A percentile compares a stretch with the other conserved stretches of the same genome.
These are phyloP conservation scores for Cactoblastis cactorum DNA, from an alignment of 2,888 invertebrate genomes.

Conservation along the genomic window DNA sequence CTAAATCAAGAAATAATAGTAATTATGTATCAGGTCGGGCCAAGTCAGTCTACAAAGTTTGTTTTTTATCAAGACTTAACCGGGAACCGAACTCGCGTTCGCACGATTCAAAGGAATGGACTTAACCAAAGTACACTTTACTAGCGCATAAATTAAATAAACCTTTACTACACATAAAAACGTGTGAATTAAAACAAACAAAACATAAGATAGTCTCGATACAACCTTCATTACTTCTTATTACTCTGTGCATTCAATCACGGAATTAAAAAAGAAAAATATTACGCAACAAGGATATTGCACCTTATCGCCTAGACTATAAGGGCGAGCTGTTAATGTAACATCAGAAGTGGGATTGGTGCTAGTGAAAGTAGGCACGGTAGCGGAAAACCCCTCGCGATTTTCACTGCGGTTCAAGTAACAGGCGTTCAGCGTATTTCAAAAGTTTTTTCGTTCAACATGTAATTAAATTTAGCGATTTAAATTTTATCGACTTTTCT, in stretches of 20 bases:
- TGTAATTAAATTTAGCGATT: background rate
- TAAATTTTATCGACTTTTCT: too few relatives aligned
- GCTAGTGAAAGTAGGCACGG: constrained; percentile 38
- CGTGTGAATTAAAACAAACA: background rate
- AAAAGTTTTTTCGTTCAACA: too few relatives aligned
- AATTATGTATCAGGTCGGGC: too few relatives aligned
- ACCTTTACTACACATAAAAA: too few relatives aligned
- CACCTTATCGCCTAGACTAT: background rate
- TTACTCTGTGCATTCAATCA: background rate
- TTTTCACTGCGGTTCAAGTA: constrained; percentile 20
- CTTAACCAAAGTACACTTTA: too few relatives aligned
- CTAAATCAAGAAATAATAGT: too few relatives aligned
- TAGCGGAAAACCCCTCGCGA: constrained; percentile 33
- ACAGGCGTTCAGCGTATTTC: background rate
- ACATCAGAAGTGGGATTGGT: constrained; percentile 35
- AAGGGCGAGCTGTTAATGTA: constrained; percentile 19
- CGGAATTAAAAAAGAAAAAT: background rate
- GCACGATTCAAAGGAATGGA: too few relatives aligned
- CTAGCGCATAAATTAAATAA: too few relatives aligned
- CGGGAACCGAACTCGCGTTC: too few relatives aligned
- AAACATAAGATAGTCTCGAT: background rate
- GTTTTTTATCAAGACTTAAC: too few relatives aligned
- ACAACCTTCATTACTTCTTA: background rate
- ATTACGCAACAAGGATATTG: background rate
- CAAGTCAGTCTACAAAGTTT: too few relatives aligned